phyloP scores from a whole-genome alignment of 2,888 invertebrate genomes.

The Stratiomys singularior region DNA sequence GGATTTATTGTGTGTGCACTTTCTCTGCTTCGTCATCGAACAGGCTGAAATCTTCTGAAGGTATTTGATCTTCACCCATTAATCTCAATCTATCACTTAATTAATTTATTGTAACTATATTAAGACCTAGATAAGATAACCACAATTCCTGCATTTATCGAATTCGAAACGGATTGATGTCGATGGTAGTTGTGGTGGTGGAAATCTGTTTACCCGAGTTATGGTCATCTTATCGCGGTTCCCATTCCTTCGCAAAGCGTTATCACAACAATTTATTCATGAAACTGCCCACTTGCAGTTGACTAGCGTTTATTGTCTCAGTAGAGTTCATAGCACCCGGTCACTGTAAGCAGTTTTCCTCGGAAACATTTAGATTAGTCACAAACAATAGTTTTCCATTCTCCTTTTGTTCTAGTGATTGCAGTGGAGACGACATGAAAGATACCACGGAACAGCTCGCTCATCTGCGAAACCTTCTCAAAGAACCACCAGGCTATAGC shows the following conservation, averaged over 20 bases:
- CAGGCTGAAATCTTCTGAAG: background rate
- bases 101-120: background rate
- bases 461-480: conserved; percentile 60
- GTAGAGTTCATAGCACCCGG: conserved; percentile 10
- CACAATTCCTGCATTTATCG: conserved; percentile 5
- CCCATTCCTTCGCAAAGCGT: background rate
- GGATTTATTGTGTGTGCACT: background rate
- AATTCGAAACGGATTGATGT: background rate
- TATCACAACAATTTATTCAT: conserved; percentile 11
- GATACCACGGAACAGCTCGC: conserved; percentile 59
- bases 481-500: conserved; percentile 51
- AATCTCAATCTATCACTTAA: background rate
- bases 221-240: conserved; percentile 38
- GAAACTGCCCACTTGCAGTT: background rate
- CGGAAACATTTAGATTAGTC: background rate
- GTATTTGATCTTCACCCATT: background rate
- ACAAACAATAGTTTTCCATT: background rate
- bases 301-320: background rate
- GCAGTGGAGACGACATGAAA: conserved; percentile 56
- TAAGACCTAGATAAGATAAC: conserved; percentile 21
- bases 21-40: conserved; percentile 13
- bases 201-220: background rate
- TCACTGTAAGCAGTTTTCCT: conserved; percentile 22
- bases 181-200: background rate
- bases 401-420: background rate